A percentile compares a stretch with the other conserved stretches of the same genome.
phyloP scores from a whole-genome alignment of 2,888 invertebrate species.

The Orthosia gothica region DNA sequence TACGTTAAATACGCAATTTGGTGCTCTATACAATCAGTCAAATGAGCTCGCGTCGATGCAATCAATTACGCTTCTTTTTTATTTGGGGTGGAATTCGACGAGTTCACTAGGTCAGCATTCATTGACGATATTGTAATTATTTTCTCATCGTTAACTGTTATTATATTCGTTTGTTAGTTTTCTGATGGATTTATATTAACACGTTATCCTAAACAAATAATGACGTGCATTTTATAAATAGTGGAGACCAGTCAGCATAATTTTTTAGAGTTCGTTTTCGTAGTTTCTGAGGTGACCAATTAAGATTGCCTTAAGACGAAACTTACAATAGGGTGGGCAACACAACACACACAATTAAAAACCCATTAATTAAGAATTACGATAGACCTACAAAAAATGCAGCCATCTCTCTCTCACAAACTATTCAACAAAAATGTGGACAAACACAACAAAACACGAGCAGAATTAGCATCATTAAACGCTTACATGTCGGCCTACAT shows the following conservation, averaged over 20 bases:
- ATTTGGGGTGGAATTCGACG: slow-evolving; percentile 73
- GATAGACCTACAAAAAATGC: slow-evolving; percentile 29
- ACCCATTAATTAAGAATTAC: slow-evolving; percentile 43
- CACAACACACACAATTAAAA: slow-evolving; percentile 8
- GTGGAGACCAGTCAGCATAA: slow-evolving; percentile 22
- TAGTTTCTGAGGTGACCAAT: slow-evolving; percentile 9
- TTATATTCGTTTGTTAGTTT: slow-evolving; percentile 22
- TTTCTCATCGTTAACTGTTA: slow-evolving; percentile 39
- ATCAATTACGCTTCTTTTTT: slow-evolving; percentile 90
- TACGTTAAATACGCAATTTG: slow-evolving; percentile 90
- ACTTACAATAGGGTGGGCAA: not conserved
- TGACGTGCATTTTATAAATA: slow-evolving; percentile 53
- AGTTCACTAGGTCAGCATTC: slow-evolving; percentile 81
- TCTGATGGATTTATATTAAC: slow-evolving; percentile 29
- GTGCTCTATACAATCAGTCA: slow-evolving; percentile 88
- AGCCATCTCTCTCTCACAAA: slow-evolving; percentile 28
- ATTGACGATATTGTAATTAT: slow-evolving; percentile 59
- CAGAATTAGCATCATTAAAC: slow-evolving; percentile 55
- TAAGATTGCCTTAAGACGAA: slow-evolving; percentile 8
- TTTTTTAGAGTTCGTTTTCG: slow-evolving; percentile 1
- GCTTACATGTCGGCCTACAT: slow-evolving; percentile 49
- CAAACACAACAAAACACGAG: slow-evolving; percentile 29
- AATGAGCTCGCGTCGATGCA: slow-evolving; percentile 89
- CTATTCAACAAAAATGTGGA: slow-evolving; percentile 44
- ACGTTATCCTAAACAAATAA: slow-evolving; percentile 61